Conservation (phyloP, 1,140 invertebrate genomes). For the Episyrphus balteatus region DNA sequence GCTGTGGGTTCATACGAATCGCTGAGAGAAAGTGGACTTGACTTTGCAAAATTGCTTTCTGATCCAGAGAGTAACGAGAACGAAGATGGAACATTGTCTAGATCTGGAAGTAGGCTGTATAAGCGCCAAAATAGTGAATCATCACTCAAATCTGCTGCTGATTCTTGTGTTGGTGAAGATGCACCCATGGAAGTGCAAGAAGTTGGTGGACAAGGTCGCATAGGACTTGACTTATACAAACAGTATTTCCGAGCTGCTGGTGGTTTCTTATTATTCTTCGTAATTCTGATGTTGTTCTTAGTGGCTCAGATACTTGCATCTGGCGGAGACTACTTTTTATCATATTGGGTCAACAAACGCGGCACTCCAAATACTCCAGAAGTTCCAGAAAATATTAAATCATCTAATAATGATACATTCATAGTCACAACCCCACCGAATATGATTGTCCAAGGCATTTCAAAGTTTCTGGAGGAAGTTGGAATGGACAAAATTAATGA, state of each 20-base stretch:
- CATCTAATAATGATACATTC: neutral
- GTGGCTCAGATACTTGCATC: constrained; percentile 52
- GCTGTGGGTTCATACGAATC: constrained; percentile 50
- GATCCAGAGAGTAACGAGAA: constrained; percentile 38
- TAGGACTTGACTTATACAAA: constrained; percentile 45
- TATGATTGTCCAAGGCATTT: constrained; percentile 10
- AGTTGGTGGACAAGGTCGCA: constrained; percentile 42
- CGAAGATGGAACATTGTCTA: constrained; percentile 19
- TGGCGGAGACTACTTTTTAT: constrained; percentile 55
- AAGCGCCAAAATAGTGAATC: constrained; percentile 38
- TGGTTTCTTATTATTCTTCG: constrained; percentile 39
- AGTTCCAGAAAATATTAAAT: constrained; percentile 12
- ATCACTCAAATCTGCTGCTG: constrained; percentile 44
- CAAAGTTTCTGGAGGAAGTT: constrained; percentile 12
- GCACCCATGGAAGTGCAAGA: constrained; percentile 42
- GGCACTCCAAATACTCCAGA: constrained; percentile 6
- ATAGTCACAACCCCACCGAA: too few relatives aligned
- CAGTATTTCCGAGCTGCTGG: constrained; percentile 50
- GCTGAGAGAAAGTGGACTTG: constrained; percentile 47
- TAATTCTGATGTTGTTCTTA: constrained; percentile 43
- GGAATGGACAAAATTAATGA: constrained; percentile 20
- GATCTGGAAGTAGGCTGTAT: constrained; percentile 21
- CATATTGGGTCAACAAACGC: constrained; percentile 45
- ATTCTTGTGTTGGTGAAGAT: constrained; percentile 41
- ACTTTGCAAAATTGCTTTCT: constrained; percentile 51